Evolutionary conservation across 2,113 vertebrate genomes (phyloP).

Genomic region (Periophthalmus modestus): DNA sequence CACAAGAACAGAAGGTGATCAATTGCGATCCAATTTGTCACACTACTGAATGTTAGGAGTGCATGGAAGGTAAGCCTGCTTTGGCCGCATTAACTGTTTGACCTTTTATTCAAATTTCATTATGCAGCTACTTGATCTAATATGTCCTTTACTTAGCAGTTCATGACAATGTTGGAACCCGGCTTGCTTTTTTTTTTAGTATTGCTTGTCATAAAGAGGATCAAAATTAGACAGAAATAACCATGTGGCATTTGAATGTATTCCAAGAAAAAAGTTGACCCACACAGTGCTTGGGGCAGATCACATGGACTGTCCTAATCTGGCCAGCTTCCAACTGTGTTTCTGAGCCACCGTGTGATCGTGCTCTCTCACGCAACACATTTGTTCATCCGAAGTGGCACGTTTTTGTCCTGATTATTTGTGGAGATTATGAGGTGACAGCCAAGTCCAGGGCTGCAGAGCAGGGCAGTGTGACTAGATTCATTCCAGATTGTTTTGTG

Average conservation of each 20-base stretch:
- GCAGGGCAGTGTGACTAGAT: slow-evolving; percentile 53
- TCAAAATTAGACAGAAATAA: neutral
- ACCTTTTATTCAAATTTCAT: slow-evolving; percentile 15
- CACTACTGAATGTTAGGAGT: slow-evolving; percentile 30
- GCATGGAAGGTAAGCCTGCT: slow-evolving; percentile 52
- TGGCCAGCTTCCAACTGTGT: neutral
- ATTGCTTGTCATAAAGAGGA: neutral
- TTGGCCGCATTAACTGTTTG: slow-evolving; percentile 26
- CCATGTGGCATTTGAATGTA: neutral
- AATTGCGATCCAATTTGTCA: slow-evolving; percentile 47
- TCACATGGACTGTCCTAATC: slow-evolving; percentile 25
- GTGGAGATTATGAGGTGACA: slow-evolving; percentile 39
- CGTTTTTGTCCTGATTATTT: slow-evolving; percentile 39
- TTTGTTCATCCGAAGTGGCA: slow-evolving; percentile 31
- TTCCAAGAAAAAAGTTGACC: neutral
- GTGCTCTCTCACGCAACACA: slow-evolving; percentile 17
- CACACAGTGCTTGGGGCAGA: neutral
- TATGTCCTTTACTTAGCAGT: neutral
- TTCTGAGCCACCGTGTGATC: slow-evolving; percentile 3
- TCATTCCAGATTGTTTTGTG: slow-evolving; percentile 60
- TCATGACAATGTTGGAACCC: neutral
- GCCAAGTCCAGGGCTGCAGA: slow-evolving; percentile 29
- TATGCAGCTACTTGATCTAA: neutral
- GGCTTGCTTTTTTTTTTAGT: neutral
- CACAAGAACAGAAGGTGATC: slow-evolving; percentile 37